Evolutionary conservation across 2,888 invertebrate genomes (phyloP).

Genomic region (Melinopterus prodromus): DNA sequence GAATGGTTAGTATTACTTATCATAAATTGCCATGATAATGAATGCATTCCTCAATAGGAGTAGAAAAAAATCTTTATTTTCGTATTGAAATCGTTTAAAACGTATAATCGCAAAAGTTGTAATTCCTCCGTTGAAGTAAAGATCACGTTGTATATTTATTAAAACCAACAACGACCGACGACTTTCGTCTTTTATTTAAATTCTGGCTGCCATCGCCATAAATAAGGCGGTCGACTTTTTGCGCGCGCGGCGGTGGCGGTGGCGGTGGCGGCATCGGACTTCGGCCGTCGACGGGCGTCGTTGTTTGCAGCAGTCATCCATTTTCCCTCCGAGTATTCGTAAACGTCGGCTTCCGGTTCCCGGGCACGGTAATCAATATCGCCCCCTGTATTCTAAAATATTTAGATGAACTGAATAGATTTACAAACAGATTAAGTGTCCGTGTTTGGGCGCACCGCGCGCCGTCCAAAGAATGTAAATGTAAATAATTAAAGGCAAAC

Average conservation of each 20-base stretch:
- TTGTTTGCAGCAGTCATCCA: constrained; percentile 4
- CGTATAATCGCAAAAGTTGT: not conserved
- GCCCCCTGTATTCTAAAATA: not conserved
- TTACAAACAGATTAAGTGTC: constrained; percentile 4
- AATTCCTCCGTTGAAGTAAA: not conserved
- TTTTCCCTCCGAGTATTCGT: not conserved
- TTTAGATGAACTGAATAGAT: constrained; percentile 4
- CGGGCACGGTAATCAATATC: constrained; percentile 4
- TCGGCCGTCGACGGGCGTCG: not conserved
- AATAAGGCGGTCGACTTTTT: not conserved
- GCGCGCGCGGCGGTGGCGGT: not conserved
- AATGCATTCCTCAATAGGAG: too few relatives aligned
- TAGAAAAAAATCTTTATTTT: too few relatives aligned
- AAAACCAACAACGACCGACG: not conserved
- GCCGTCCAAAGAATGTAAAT: not conserved
- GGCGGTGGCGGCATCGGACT: too few relatives aligned
- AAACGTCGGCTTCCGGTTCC: not conserved
- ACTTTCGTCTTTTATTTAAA: not conserved
- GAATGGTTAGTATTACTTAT: too few relatives aligned
- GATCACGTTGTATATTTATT: not conserved
- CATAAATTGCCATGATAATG: too few relatives aligned
- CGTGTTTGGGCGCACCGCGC: not conserved
- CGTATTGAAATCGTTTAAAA: too few relatives aligned
- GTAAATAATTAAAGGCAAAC: not conserved
- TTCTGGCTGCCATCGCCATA: not conserved